These are phyloP conservation scores for Trachelus troglodyta DNA, from an alignment of 2,888 invertebrate species.

Conservation along the genomic window DNA sequence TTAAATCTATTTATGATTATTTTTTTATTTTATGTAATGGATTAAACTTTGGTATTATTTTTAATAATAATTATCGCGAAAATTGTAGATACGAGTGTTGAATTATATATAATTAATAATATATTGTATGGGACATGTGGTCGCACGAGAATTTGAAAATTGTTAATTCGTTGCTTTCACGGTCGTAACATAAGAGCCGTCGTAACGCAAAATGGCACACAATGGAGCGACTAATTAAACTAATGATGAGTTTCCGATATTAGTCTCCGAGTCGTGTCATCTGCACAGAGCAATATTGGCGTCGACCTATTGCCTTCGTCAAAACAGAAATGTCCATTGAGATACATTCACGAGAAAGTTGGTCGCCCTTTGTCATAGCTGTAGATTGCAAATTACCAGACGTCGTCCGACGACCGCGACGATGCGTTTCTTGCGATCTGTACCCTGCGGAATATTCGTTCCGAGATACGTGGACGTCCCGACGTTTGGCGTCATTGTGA, in stretches of 20 bases:
- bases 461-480: not conserved
- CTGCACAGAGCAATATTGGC: conserved; percentile 6
- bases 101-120: not conserved
- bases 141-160: not conserved
- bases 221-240: conserved; percentile 46
- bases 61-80: not conserved
- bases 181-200: not conserved
- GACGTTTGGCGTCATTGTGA: no score
- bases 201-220: conserved; percentile 31
- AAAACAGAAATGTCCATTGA: conserved; percentile 18
- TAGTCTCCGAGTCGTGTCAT: conserved; percentile 36
- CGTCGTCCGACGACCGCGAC: conserved; percentile 29
- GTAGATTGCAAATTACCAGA: conserved; percentile 46
- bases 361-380: conserved; percentile 41
- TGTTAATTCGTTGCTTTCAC: not conserved
- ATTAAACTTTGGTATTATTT: not conserved
- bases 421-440: conserved; percentile 17
- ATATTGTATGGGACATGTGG: not conserved
- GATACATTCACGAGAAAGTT: conserved; percentile 47
- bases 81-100: not conserved
- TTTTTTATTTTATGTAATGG: not conserved
- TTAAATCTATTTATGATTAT: not conserved
- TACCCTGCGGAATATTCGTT: not conserved
- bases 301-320: conserved; percentile 23
- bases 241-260: conserved; percentile 49